Conservation (phyloP, 2,888 invertebrate species). For the Drosophila sordidapex region DNA sequence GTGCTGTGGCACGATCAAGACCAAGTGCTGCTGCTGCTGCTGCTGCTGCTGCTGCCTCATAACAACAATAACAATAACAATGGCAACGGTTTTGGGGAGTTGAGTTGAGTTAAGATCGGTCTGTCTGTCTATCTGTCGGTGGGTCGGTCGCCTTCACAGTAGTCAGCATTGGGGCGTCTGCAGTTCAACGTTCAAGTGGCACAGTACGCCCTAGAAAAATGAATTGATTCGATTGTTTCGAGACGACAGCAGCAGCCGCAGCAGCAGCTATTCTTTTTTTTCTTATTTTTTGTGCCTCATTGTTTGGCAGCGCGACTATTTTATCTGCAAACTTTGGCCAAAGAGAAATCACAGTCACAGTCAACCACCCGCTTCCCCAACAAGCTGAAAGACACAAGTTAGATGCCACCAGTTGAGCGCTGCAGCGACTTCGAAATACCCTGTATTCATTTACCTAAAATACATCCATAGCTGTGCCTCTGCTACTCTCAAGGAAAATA, state of each 20-base stretch:
- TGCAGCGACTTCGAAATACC: neutral
- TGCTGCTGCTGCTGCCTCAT: slow-evolving; percentile 39
- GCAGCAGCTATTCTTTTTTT: slow-evolving; percentile 24
- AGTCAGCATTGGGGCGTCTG: slow-evolving; percentile 84
- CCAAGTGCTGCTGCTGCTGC: slow-evolving; percentile 57
- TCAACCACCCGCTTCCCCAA: slow-evolving; percentile 29
- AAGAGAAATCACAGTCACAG: slow-evolving; percentile 56
- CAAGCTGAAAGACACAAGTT: slow-evolving; percentile 5
- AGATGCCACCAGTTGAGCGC: neutral
- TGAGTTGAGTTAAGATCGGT: slow-evolving; percentile 55
- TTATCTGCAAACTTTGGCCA: slow-evolving; percentile 67
- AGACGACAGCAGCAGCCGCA: slow-evolving; percentile 20
- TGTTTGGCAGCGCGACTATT: slow-evolving; percentile 50
- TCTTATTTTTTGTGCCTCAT: slow-evolving; percentile 35
- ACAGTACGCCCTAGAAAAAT: slow-evolving; percentile 83
- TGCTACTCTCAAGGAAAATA: neutral
- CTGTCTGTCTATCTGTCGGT: neutral
- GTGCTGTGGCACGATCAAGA: slow-evolving; percentile 77
- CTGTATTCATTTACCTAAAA: neutral
- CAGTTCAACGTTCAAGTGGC: slow-evolving; percentile 85
- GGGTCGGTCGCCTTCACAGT: slow-evolving; percentile 72
- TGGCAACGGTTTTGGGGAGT: slow-evolving; percentile 46
- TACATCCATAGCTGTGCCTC: accelerated
- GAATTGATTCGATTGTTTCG: slow-evolving; percentile 80
- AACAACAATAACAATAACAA: slow-evolving; percentile 66